Base-by-base conservation (phyloP, 2,888 invertebrate genomes). In the Drosophila mimica region DNA sequence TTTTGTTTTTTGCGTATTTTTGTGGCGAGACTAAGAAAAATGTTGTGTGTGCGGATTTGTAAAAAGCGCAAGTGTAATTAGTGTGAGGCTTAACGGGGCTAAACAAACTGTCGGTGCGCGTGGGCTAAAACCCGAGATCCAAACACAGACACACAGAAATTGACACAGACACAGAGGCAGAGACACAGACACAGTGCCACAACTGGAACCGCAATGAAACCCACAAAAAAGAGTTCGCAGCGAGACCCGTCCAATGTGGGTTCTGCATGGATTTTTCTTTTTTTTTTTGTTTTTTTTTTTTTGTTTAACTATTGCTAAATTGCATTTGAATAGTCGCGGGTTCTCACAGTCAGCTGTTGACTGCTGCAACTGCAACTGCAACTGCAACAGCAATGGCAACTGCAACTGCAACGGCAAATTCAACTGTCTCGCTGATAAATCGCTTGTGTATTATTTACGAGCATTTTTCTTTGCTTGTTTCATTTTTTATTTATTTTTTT, bases 11-110 rank as follows among this genome's bases (percentile, higher is more conserved):
- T 13, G 30, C 66, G 54, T 67, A 40, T 54, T 65, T 67, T 73
- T 76, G n/a, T 49, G 76, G 73, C 76, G 69, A 74, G 86, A 88
- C 88, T 73, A 82, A 79, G 88, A 85, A 85, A 88, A 80, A 82
- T 81, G 75, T 61, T 62, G 69, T 72, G 65, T 76, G 73, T 54
- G 11, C 25, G 83, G 79, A 82, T 81, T 79, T 83, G 87, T 74
- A 74, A 77, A 88, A 83, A 85, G 85, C 84, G 85, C 88, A 88
- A 85, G 83, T 85, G 86, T 80, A 85, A 85, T 85, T 85, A 85
- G 85, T 85, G 83, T 83, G 86, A 65, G 88, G 86, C 88, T 85
- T 85, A 85, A 69, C 79, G 79, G 71, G 88, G 79, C 85, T 81
- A 85, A 85, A 71, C 88, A 81, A 84, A 87, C 88, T 70, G 83